Evolutionary conservation across 2,113 vertebrate genomes (phyloP).

Genomic region (Anas platyrhynchos): DNA sequence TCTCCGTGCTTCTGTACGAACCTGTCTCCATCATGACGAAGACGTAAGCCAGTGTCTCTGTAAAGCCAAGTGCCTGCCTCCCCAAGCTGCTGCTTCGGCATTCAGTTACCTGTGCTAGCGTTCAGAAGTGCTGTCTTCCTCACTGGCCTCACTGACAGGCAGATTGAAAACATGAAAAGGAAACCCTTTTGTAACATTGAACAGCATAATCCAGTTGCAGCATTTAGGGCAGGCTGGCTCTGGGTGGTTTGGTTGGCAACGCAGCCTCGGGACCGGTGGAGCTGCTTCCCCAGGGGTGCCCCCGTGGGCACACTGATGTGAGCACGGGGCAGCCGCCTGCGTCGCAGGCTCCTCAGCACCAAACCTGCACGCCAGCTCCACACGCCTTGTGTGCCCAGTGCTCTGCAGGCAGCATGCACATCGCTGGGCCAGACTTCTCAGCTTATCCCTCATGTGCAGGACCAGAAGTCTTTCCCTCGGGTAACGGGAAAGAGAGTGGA

Average conservation of each 20-base stretch:
- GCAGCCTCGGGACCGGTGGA: conserved; percentile 4
- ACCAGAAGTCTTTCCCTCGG: not conserved
- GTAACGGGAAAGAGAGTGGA: not conserved
- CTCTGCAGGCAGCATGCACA: not conserved
- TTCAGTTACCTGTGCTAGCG: not conserved
- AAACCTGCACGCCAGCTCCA: not conserved
- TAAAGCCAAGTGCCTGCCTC: not conserved
- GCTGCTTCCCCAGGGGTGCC: not conserved
- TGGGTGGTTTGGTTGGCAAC: not conserved
- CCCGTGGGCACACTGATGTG: not conserved
- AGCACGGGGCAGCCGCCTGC: not conserved
- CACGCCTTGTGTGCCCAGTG: not conserved
- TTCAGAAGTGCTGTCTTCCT: not conserved
- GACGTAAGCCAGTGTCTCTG: not conserved
- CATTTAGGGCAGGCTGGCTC: not conserved
- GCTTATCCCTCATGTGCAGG: not conserved
- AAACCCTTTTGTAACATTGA: not conserved
- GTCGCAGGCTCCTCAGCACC: not conserved
- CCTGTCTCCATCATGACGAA: not conserved
- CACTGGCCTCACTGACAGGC: not conserved
- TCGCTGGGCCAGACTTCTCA: not conserved
- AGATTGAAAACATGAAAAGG: not conserved
- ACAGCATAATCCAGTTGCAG: not conserved
- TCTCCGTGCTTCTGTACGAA: not conserved
- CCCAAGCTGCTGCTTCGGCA: not conserved